phyloP scores from a whole-genome alignment of 2,888 invertebrate species.

The Amiota minor region DNA sequence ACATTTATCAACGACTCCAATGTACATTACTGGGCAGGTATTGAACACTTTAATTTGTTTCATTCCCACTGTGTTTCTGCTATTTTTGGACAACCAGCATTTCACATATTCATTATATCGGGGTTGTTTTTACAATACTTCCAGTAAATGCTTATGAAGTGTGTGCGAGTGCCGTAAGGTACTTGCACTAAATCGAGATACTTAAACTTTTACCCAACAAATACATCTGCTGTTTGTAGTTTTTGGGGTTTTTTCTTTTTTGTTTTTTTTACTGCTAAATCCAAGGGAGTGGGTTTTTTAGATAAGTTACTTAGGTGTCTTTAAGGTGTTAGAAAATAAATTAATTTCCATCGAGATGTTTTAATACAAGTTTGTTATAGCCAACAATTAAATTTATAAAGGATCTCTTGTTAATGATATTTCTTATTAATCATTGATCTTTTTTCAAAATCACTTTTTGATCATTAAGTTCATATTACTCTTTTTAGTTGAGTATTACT shows the following conservation, averaged over 20 bases:
- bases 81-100: conserved; percentile 55
- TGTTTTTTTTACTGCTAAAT: not conserved
- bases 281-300: not conserved
- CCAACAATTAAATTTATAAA: no score
- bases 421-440: no score
- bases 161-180: conserved; percentile 21
- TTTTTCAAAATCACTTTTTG: no score
- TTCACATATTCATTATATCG: conserved; percentile 48
- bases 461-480: no score
- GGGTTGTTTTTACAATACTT: conserved; percentile 19
- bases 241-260: conserved; percentile 1
- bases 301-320: not conserved
- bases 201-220: not conserved
- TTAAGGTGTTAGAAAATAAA: conserved; percentile 7
- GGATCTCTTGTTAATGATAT: no score
- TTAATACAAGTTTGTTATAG: no score
- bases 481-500: no score
- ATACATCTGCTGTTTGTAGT: conserved; percentile 16
- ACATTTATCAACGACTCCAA: conserved; percentile 38
- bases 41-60: conserved; percentile 43
- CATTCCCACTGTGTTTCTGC: conserved; percentile 43
- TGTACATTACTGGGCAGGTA: conserved; percentile 45
- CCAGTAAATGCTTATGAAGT: conserved; percentile 13
- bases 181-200: not conserved
- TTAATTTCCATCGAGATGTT: no score